A percentile compares a stretch with the other conserved stretches of the same genome.
phyloP scores from a whole-genome alignment of 1,140 invertebrate species.

The Teleogryllus occipitalis region DNA sequence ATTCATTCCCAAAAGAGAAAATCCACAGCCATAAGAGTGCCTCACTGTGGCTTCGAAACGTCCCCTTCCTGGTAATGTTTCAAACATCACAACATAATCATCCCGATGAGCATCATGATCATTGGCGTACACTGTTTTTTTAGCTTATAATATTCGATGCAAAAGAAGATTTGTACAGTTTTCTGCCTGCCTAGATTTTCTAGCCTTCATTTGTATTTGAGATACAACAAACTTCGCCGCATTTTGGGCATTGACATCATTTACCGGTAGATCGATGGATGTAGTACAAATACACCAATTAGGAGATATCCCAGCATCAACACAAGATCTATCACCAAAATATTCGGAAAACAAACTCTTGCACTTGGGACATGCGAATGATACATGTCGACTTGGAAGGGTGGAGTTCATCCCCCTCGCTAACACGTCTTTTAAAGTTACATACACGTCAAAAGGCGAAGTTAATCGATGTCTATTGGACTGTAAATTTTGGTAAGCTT shows the following conservation, averaged over 20 bases:
- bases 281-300: constrained; percentile 70
- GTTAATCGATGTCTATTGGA: constrained; percentile 64
- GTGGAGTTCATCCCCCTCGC: constrained; percentile 8
- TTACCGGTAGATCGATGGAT: constrained; percentile 37
- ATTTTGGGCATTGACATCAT: constrained; percentile 29
- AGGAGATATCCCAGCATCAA: constrained; percentile 54
- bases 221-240: constrained; percentile 34
- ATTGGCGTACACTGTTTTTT: constrained; percentile 33
- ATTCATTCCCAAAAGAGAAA: constrained; percentile 39
- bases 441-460: constrained; percentile 75
- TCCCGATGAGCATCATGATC: constrained; percentile 26
- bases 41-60: constrained; percentile 50
- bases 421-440: constrained; percentile 47
- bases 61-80: constrained; percentile 44
- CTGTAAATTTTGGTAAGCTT: constrained; percentile 54
- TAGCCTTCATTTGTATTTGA: constrained; percentile 31
- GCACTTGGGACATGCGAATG: constrained; percentile 52
- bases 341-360: constrained; percentile 57
- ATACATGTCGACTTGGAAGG: constrained; percentile 35
- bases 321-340: constrained; percentile 55
- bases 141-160: constrained; percentile 38
- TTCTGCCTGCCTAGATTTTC: constrained; percentile 28
- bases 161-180: constrained; percentile 39
- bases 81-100: constrained; percentile 42
- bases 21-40: not conserved